Evolutionary conservation across 2,888 invertebrate genomes (phyloP), one percentile per base, ranked within the genome.

Genomic region (Drosophila neotestacea): DNA sequence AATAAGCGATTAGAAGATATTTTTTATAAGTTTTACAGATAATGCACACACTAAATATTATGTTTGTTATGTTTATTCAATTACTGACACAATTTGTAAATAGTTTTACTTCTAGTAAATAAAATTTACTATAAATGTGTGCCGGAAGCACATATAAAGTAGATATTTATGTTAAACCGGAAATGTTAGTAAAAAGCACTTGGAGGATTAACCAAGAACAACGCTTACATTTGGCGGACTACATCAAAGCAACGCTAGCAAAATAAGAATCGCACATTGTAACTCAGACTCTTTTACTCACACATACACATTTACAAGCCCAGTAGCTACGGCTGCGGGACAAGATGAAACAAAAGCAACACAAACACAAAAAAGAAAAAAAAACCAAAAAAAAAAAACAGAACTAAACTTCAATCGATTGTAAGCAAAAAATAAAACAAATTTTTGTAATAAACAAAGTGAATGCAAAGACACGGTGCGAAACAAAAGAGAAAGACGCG

Each of bases 371-470:
- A 34, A 32, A 9, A 11, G 22, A 2, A 36, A 28, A 34, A 22
- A 44, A 4, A n/a, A n/a, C n/a, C n/a, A n/a, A 2, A 10, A 46
- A 34, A 32, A 7, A 11, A 46, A 42, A 55, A 60, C 16, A 16
- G 16, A 76, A 66, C 62, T 72, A 70, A 75, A 81, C 82, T 79
- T 85, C 80, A 89, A 85, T 85, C 89, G 85, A 89, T 89, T 85
- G 73, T 70, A 48, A 62, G 68, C 61, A 51, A 65, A 78, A 85
- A 87, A 76, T 79, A 87, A 87, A 70, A 62, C 79, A 77, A 75
- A 77, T 79, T 77, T 72, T 70, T 69, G 55, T 70, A 66, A 73
- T 70, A 66, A 79, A 74, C 69, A 78, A 85, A 65, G 63, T 56
- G 65, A 73, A 58, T 66, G 61, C 64, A 80, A 60, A 70, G 73